Evolutionary conservation across 2,888 invertebrate species (phyloP).

Genomic region (Furcula furcula): DNA sequence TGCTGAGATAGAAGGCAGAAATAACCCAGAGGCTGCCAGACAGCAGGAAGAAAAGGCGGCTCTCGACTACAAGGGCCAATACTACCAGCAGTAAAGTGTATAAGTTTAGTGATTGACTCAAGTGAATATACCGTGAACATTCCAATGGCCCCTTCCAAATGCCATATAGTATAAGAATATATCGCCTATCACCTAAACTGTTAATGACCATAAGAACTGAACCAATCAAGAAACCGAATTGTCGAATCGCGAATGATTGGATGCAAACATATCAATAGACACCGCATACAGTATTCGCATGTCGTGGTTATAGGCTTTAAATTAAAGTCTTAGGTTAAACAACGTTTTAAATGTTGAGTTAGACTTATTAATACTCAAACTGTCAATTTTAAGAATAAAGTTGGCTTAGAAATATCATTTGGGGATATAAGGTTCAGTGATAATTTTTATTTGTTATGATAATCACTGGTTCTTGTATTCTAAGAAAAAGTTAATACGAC

Average conservation of each 20-base stretch:
- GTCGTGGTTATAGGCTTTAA: constrained; percentile 22
- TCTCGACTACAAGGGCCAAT: constrained; percentile 84
- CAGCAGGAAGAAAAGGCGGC: constrained; percentile 65
- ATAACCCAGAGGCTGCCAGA: constrained; percentile 75
- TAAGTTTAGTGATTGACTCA: constrained; percentile 18
- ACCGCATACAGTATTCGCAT: constrained; percentile 18
- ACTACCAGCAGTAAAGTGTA: constrained; percentile 70
- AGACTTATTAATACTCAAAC: constrained; percentile 32
- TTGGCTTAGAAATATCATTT: no score
- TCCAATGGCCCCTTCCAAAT: constrained; percentile 30
- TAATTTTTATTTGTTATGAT: no score
- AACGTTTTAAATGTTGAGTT: constrained; percentile 14
- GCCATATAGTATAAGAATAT: constrained; percentile 32
- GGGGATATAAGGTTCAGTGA: no score
- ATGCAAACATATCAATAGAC: constrained; percentile 7
- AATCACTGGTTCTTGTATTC: no score
- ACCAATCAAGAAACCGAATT: constrained; percentile 17
- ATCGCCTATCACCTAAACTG: constrained; percentile 11
- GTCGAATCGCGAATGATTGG: constrained; percentile 13
- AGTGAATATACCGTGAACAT: constrained; percentile 31
- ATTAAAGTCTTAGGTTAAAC: constrained; percentile 13
- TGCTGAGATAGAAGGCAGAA: constrained; percentile 77
- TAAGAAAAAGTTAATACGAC: no score
- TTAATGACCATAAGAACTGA: neutral
- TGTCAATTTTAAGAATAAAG: constrained; percentile 17